phyloP scores from a whole-genome alignment of 2,797 vertebrate genomes.

The Notamacropus eugenii region DNA sequence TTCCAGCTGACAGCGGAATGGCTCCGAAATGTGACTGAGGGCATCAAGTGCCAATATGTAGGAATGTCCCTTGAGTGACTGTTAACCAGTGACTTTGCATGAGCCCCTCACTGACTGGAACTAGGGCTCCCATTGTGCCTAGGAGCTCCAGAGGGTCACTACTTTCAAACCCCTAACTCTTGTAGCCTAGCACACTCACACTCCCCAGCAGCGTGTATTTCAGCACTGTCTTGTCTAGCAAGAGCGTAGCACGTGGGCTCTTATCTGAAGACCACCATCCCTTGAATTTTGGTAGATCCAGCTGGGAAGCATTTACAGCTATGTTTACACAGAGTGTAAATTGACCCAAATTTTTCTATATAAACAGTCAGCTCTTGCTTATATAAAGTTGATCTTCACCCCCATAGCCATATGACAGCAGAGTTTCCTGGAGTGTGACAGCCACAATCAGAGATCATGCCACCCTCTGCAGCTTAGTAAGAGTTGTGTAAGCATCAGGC shows the following conservation, averaged over 20 bases:
- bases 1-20: background rate
- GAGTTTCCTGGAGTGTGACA: background rate
- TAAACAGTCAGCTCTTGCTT: background rate
- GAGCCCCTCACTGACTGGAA: background rate
- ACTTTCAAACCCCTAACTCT: background rate
- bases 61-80: background rate
- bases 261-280: background rate
- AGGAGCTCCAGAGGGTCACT: background rate
- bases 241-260: background rate
- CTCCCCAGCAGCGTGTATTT: background rate
- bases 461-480: background rate
- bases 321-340: background rate
- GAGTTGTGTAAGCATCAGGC: background rate
- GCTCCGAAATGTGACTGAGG: slow-evolving; percentile 7
- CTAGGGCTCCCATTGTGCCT: background rate
- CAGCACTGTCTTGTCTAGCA: background rate
- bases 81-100: background rate
- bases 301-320: background rate
- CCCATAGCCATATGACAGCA: background rate
- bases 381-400: background rate
- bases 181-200: background rate
- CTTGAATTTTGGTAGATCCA: background rate
- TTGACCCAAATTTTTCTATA: background rate
- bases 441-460: background rate
- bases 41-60: background rate